Conservation (phyloP, 2,113 vertebrate species). For the Stegostoma tigrinum region DNA sequence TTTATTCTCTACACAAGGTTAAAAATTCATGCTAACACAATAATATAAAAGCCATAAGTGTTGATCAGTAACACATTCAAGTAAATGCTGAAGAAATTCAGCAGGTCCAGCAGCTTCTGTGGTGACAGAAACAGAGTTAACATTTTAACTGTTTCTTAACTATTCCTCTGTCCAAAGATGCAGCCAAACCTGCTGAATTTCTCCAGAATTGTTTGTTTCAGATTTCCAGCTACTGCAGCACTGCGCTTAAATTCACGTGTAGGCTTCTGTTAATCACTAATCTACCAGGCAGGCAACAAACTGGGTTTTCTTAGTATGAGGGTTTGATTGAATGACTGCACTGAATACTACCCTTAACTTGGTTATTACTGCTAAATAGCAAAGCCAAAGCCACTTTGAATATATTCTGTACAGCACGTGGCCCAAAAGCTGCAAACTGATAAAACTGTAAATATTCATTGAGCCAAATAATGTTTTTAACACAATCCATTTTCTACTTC, state of each 20-base stretch:
- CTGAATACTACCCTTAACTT: neutral
- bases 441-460: neutral
- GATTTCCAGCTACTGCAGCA: too few species aligned
- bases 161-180: too few species aligned
- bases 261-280: too few species aligned
- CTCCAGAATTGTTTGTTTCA: too few species aligned
- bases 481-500: neutral
- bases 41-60: neutral
- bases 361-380: neutral
- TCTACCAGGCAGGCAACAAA: neutral
- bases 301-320: neutral
- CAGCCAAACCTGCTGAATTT: too few species aligned
- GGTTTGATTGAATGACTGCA: neutral
- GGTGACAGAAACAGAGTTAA: too few species aligned
- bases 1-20: neutral
- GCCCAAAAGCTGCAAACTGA: neutral
- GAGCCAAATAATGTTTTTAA: neutral
- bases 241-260: neutral
- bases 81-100: too few species aligned
- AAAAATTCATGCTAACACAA: neutral
- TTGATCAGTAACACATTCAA: too few species aligned
- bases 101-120: too few species aligned
- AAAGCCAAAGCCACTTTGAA: neutral
- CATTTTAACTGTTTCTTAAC: too few species aligned
- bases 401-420: neutral